Percentiles rank a stretch among this genome's conserved stretches.
Conservation (phyloP, 2,888 invertebrate genomes). For the Lasioglossum morio region DNA sequence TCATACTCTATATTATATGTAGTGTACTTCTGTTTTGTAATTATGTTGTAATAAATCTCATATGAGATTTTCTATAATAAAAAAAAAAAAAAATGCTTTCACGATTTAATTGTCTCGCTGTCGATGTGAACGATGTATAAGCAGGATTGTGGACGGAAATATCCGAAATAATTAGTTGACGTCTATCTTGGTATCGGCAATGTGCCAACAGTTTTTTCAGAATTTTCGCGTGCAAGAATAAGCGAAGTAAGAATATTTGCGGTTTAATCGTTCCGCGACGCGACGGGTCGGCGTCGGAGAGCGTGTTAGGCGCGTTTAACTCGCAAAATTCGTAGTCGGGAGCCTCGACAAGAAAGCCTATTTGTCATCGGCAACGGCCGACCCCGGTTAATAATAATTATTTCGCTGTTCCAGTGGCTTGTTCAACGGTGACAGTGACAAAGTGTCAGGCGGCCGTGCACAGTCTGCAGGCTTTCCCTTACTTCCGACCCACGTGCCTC, state of each 20-base stretch:
- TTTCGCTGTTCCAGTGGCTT: conserved; percentile 91
- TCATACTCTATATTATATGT: too few relatives aligned
- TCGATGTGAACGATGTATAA: not conserved
- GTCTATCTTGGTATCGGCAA: not conserved
- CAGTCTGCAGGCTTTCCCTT: conserved; percentile 95
- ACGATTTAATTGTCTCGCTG: not conserved
- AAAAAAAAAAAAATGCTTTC: too few relatives aligned
- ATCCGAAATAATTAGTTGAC: not conserved
- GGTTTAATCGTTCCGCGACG: not conserved
- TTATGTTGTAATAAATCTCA: too few relatives aligned
- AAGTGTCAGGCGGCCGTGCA: conserved; percentile 96
- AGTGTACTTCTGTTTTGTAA: too few relatives aligned
- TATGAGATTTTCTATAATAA: too few relatives aligned
- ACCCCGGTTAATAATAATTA: conserved; percentile 68
- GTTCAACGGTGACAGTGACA: conserved; percentile 96
- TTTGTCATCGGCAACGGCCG: conserved; percentile 36
- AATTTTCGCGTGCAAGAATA: not conserved
- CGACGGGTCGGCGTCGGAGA: not conserved
- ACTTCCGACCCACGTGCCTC: conserved; percentile 96
- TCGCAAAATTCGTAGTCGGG: not conserved
- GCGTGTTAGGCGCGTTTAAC: not conserved
- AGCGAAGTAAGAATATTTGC: not conserved
- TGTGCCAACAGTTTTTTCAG: not conserved
- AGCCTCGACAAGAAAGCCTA: conserved; percentile 41
- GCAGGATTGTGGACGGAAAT: not conserved